Conservation (phyloP, 2,888 invertebrate genomes). For the Cheilosia scutellata region DNA sequence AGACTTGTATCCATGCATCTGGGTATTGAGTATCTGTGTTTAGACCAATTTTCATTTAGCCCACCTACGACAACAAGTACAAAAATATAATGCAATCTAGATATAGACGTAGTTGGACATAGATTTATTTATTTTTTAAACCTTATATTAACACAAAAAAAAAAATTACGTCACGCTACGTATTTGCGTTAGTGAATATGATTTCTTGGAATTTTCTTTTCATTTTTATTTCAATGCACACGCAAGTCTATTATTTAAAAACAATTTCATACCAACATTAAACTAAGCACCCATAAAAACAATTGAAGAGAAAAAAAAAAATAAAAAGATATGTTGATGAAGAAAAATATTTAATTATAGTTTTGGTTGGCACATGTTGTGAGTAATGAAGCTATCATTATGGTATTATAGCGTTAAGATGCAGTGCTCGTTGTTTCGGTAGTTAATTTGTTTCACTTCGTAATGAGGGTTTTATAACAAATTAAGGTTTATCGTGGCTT, state of each 20-base stretch:
- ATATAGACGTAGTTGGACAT: conserved; percentile 1
- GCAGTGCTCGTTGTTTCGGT: neutral
- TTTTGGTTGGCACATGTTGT: conserved; percentile 1
- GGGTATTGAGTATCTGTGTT: conserved; percentile 19
- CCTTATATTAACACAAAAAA: neutral
- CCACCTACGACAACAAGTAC: conserved; percentile 14
- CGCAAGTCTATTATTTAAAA: conserved; percentile 43
- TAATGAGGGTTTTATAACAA: too few relatives aligned
- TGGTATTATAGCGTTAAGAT: conserved; percentile 4
- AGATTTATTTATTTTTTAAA: conserved; percentile 4
- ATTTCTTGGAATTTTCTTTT: conserved; percentile 42
- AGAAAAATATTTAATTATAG: conserved; percentile 23
- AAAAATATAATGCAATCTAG: neutral
- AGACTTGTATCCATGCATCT: conserved; percentile 38
- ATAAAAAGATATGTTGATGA: neutral
- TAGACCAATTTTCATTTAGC: conserved; percentile 24
- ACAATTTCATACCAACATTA: conserved; percentile 38
- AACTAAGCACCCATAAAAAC: conserved; percentile 22
- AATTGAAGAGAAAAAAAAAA: neutral
- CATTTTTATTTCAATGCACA: conserved; percentile 9
- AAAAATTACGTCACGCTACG: conserved; percentile 34
- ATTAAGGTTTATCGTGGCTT: too few relatives aligned
- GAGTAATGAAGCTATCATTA: conserved; percentile 17
- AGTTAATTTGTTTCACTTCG: too few relatives aligned
- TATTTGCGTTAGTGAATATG: conserved; percentile 1